Conservation (phyloP, 2,113 vertebrate genomes). For the Leptobrachium leishanense region DNA sequence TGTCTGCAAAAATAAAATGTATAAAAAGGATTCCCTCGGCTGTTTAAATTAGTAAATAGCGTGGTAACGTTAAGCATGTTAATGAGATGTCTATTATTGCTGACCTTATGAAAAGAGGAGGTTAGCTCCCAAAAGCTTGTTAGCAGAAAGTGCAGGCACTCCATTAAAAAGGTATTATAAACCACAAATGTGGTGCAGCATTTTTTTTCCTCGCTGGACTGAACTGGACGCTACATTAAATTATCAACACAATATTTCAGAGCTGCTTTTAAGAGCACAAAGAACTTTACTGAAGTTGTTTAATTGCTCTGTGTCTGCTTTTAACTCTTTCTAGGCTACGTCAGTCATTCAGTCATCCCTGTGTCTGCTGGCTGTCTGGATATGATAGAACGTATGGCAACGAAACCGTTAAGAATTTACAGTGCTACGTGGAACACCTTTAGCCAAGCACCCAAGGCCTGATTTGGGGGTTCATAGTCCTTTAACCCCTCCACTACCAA, state of each 20-base stretch:
- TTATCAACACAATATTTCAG: slow-evolving; percentile 41
- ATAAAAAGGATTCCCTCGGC: not conserved
- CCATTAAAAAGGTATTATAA: slow-evolving; percentile 44
- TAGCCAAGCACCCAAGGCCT: too few species aligned
- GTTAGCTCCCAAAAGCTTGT: slow-evolving; percentile 45
- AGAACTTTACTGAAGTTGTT: not conserved
- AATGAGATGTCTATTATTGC: slow-evolving; percentile 46
- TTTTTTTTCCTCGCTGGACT: slow-evolving; percentile 21
- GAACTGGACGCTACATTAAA: slow-evolving; percentile 27
- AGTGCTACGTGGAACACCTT: too few species aligned
- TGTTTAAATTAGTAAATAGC: slow-evolving; percentile 35
- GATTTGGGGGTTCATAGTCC: too few species aligned
- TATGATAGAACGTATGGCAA: too few species aligned
- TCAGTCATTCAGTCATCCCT: too few species aligned
- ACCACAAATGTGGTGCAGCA: slow-evolving; percentile 40
- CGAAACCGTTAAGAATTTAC: too few species aligned
- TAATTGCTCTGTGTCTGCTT: not conserved
- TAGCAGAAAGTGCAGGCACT: slow-evolving; percentile 36
- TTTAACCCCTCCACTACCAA: too few species aligned
- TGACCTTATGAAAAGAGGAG: slow-evolving; percentile 42
- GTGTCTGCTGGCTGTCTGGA: too few species aligned
- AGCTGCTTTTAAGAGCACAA: slow-evolving; percentile 6
- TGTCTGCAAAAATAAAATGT: not conserved
- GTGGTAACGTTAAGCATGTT: slow-evolving; percentile 27
- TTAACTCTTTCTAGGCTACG: too few species aligned